Percentiles rank a stretch among this genome's conserved stretches.
phyloP scores from a whole-genome alignment of 2,888 invertebrate genomes.

The Arctia plantaginis region DNA sequence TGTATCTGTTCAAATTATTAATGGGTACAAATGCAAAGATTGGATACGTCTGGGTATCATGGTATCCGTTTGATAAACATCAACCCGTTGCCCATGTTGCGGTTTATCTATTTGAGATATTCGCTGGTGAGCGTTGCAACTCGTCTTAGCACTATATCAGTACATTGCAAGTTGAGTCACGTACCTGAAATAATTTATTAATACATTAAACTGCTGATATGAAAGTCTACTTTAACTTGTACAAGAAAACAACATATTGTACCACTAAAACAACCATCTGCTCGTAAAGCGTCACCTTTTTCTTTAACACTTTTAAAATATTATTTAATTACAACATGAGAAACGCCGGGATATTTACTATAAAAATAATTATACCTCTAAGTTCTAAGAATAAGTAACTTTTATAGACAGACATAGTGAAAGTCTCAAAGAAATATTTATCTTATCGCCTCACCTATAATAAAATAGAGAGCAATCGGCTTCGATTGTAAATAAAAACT shows the following conservation, averaged over 20 bases:
- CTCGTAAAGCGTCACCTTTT: conserved; percentile 1
- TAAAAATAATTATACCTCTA: conserved; percentile 36
- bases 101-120: conserved; percentile 78
- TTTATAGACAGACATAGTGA: conserved; percentile 63
- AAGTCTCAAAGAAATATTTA: conserved; percentile 64
- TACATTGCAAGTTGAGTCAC: conserved; percentile 8
- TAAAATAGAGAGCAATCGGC: conserved; percentile 61
- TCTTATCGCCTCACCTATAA: conserved; percentile 63
- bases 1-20: conserved; percentile 66
- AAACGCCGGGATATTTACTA: not conserved
- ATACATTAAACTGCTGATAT: conserved; percentile 4
- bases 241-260: not conserved
- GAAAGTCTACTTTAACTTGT: conserved; percentile 4
- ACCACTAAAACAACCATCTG: not conserved
- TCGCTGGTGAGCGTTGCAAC: conserved; percentile 66
- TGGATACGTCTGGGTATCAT: conserved; percentile 78
- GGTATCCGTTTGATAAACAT: conserved; percentile 82
- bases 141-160: not conserved
- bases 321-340: conserved; percentile 17
- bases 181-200: conserved; percentile 1
- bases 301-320: conserved; percentile 17
- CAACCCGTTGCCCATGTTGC: conserved; percentile 68
- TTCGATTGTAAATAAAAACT: conserved; percentile 40
- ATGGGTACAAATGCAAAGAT: conserved; percentile 62
- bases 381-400: conserved; percentile 46